These are phyloP conservation scores for Melanotus villosus DNA, from an alignment of 2,888 invertebrate species.

Conservation along the genomic window DNA sequence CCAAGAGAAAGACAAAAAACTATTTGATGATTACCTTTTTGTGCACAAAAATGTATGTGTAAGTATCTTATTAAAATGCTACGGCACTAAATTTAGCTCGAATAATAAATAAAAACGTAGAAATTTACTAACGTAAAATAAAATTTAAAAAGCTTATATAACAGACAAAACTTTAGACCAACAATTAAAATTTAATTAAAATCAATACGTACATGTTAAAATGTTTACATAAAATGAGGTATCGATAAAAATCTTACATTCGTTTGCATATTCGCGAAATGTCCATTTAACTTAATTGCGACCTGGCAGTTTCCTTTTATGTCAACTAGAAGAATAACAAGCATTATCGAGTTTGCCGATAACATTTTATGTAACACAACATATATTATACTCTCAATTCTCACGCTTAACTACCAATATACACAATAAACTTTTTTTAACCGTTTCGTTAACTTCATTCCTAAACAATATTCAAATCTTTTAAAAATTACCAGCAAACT, in stretches of 20 bases:
- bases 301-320: not conserved
- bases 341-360: not conserved
- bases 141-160: slow-evolving; percentile 28
- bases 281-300: not conserved
- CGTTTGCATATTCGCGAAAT: not conserved
- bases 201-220: slow-evolving; percentile 22
- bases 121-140: slow-evolving; percentile 27
- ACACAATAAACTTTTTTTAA: too few relatives aligned
- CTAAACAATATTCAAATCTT: too few relatives aligned
- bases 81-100: slow-evolving; percentile 28
- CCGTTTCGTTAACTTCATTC: too few relatives aligned
- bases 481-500: not conserved
- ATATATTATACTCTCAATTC: too few relatives aligned
- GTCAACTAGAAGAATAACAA: not conserved
- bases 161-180: slow-evolving; percentile 25
- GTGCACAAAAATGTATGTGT: slow-evolving; percentile 33
- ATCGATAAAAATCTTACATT: slow-evolving; percentile 1
- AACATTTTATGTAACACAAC: too few relatives aligned
- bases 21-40: slow-evolving; percentile 23
- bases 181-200: slow-evolving; percentile 36
- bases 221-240: slow-evolving; percentile 1
- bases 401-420: too few relatives aligned
- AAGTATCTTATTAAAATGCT: slow-evolving; percentile 11
- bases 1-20: slow-evolving; percentile 38
- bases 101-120: slow-evolving; percentile 31